These are phyloP conservation scores for Drosophila formosana DNA, from an alignment of 2,888 invertebrate genomes.

Conservation along the genomic window DNA sequence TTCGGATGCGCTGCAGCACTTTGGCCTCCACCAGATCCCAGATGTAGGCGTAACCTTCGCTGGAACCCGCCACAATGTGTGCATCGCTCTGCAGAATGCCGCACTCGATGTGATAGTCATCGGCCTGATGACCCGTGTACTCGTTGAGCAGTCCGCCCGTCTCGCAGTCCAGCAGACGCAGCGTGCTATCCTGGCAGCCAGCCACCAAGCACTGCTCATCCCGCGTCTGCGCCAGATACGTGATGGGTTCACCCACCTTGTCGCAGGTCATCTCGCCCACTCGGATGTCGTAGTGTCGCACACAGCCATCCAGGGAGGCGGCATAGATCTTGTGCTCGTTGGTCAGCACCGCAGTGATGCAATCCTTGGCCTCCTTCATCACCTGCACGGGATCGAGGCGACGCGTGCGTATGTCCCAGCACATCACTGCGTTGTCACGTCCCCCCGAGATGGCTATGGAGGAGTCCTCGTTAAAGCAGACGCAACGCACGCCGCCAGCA, in stretches of 20 bases:
- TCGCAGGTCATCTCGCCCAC: conserved; percentile 93
- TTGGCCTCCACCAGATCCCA: conserved; percentile 95
- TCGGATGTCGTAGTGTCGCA: conserved; percentile 96
- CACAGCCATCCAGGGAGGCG: conserved; percentile 94
- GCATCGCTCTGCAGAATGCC: conserved; percentile 93
- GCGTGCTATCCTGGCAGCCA: conserved; percentile 92
- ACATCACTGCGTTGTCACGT: conserved; percentile 95
- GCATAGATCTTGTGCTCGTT: conserved; percentile 96
- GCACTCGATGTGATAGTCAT: conserved; percentile 94
- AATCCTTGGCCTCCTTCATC: conserved; percentile 97
- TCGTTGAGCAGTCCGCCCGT: conserved; percentile 91
- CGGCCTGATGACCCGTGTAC: conserved; percentile 93
- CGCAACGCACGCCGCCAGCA: conserved; percentile 91
- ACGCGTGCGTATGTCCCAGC: conserved; percentile 93
- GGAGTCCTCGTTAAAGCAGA: conserved; percentile 96
- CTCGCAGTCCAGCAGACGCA: conserved; percentile 95
- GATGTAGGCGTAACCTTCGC: conserved; percentile 88
- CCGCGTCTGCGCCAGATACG: conserved; percentile 93
- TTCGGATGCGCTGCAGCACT: conserved; percentile 85
- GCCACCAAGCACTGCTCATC: conserved; percentile 97
- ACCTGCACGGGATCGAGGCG: conserved; percentile 91
- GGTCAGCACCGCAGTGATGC: conserved; percentile 91
- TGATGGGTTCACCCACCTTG: conserved; percentile 92
- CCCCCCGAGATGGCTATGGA: conserved; percentile 96
- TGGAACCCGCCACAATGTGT: conserved; percentile 95